Evolutionary conservation across 2,113 vertebrate genomes (phyloP), one percentile per base, ranked within the genome.

Genomic region (Bos javanicus): DNA sequence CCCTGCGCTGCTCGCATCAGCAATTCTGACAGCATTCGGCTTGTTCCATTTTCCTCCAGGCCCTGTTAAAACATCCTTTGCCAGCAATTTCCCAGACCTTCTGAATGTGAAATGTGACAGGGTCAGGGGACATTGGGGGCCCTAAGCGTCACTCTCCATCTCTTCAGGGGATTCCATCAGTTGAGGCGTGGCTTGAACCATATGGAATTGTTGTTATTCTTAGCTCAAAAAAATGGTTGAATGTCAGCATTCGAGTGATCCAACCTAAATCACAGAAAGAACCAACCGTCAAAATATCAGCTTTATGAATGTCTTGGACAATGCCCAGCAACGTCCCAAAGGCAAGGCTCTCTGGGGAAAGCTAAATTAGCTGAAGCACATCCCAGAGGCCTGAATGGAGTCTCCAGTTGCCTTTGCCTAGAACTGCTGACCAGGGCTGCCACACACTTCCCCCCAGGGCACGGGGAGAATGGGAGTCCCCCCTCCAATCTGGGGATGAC

Each of bases 271-370:
- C 36, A 56, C 14, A 80, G 26, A 30, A 71, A 87, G 56, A 60
- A 56, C 19, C n/a, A 78, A 56, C 16, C 10, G 2, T 57, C 59
- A 26, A 64, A 82, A 48, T 19, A 30, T 16, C 11, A 59, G 13
- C 60, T 48, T 83, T 48, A 89, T n/a, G 28, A 88, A 57, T 62
- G n/a, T 19, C n/a, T 84, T 93, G 50, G n/a, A 54, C 64, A 67
- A 67, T 62, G 54, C 21, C 90, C 74, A 56, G 57, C 4, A 16
- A 46, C 21, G 15, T 33, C 28, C 7, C 62, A 25, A 36, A 80
- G 26, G 60, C 52, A 60, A 74, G 64, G 43, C 21, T 74, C 4
- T 74, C 19, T 5, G 57, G n/a, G 48, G 14, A 56, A 82, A 76
- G 52, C 71, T 64, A 74, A 28, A 46, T 30, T 62, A 26, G 94